A percentile compares a stretch with the other conserved stretches of the same genome.
These are phyloP conservation scores for Sphaerodactylus townsendi DNA, from an alignment of 2,113 vertebrate species.

Conservation along the genomic window DNA sequence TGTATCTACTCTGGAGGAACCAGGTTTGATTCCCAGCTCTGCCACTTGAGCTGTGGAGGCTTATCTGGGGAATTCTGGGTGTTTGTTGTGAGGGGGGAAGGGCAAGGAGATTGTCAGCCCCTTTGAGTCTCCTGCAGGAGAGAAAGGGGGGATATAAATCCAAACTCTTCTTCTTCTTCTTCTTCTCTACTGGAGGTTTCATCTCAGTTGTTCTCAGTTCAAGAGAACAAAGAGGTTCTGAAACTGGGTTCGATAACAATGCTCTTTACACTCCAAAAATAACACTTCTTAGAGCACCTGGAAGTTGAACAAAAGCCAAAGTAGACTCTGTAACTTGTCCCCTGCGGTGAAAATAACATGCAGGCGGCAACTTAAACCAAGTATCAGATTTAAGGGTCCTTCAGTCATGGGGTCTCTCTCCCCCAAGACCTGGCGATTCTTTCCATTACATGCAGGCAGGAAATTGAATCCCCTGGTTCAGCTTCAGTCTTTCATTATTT, in stretches of 20 bases:
- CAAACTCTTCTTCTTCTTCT: no score
- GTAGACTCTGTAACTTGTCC: neutral
- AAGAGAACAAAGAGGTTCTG: neutral
- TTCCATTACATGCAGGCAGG: neutral
- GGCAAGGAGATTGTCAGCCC: no score
- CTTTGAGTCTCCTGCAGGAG: no score
- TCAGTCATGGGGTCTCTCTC: accelerated
- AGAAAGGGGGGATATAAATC: no score
- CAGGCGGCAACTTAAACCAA: no score
- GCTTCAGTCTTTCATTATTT: neutral
- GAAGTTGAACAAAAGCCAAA: neutral
- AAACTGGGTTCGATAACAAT: neutral
- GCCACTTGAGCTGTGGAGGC: no score
- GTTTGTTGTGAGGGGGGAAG: no score
- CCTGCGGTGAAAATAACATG: neutral
- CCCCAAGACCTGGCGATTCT: accelerated
- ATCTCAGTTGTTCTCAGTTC: neutral
- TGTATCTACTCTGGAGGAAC: no score
- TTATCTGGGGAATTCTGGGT: no score
- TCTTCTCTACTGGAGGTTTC: neutral
- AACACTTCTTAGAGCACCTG: neutral
- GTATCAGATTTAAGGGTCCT: neutral
- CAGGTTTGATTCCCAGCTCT: no score
- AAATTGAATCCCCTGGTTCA: neutral
- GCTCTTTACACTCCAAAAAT: neutral